Conservation (phyloP, 2,888 invertebrate species). For the Andrena bucephala region DNA sequence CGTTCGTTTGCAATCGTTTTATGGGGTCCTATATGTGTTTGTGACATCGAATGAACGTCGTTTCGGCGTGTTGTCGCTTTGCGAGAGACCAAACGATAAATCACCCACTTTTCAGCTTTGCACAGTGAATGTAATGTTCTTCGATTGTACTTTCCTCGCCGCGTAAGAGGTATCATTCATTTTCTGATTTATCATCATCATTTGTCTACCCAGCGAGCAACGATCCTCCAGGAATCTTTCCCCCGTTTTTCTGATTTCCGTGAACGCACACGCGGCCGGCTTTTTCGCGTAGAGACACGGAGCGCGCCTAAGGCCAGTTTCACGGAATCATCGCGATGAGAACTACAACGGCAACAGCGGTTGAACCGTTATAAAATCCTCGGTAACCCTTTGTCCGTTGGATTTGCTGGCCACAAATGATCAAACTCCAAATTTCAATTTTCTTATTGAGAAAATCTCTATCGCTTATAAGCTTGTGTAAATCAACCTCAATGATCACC, state of each 20-base stretch:
- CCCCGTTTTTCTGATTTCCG: slow-evolving; percentile 31
- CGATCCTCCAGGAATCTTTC: slow-evolving; percentile 27
- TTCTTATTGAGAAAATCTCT: too few relatives aligned
- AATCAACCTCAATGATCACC: too few relatives aligned
- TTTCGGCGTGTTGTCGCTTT: not conserved
- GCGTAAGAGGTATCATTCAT: slow-evolving; percentile 75
- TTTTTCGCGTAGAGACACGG: slow-evolving; percentile 12
- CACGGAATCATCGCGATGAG: slow-evolving; percentile 39
- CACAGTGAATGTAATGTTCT: not conserved
- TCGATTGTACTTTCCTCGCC: slow-evolving; percentile 72
- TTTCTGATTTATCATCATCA: slow-evolving; percentile 73
- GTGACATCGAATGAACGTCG: slow-evolving; percentile 21
- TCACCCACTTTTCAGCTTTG: slow-evolving; percentile 3
- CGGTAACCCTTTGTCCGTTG: slow-evolving; percentile 10
- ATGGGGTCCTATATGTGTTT: slow-evolving; percentile 43
- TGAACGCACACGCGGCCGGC: slow-evolving; percentile 10
- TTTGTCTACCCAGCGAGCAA: slow-evolving; percentile 65
- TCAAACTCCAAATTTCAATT: not conserved
- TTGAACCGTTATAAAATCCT: slow-evolving; percentile 51
- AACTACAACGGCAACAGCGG: slow-evolving; percentile 14
- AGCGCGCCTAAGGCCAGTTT: slow-evolving; percentile 4
- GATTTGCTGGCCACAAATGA: not conserved
- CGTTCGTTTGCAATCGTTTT: slow-evolving; percentile 51
- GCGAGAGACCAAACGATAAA: not conserved
- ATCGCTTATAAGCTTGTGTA: too few relatives aligned